Evolutionary conservation across 2,113 vertebrate species (phyloP), one percentile per base, ranked within the genome.

Genomic region (Datnioides undecimradiatus): DNA sequence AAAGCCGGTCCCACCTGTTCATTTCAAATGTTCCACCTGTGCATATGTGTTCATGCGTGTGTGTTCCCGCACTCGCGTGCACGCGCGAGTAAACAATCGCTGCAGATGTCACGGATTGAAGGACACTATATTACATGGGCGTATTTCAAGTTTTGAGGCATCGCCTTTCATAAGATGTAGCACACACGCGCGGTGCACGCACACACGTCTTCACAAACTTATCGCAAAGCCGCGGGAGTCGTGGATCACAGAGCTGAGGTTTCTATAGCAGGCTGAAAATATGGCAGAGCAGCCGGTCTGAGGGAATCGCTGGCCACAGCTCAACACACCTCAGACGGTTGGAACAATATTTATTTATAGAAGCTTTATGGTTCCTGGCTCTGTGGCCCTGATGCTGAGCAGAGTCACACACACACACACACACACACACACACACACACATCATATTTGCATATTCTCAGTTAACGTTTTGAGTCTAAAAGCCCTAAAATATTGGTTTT

Each of bases 1-100:
- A 83, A 84, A 78, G 67, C 73, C 36, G 51, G 67, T 81, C 88
- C 84, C 83, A 90, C 85, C 89, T 90, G 90, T 88, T 92, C 80
- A 58, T 41, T 72, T 67, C 16, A 79, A 73, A 79, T 6, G 33
- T 51, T 79, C 79, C 82, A 83, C 71, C 86, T 82, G 66, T 71
- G 73, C n/a, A 17, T 51, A 75, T 52, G 54, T 68, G 34, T n/a
- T n/a, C n/a, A n/a, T 76, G 55, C 17, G 29, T 49, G 1, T 79
- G 31, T 74, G 49, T 45, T 45, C 29, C 38, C 49, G 13, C 33
- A 23, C 38, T 25, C 17, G 21, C 54, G 66, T 57, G 45, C n/a
- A n/a, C 48, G 27, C 9, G 25, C 14, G 52, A 34, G 63, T 40
- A 67, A 79, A 71, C 54, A 52, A n/a, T 48, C 2, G 10, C 43